A percentile compares a stretch with the other conserved stretches of the same genome.
phyloP scores from a whole-genome alignment of 1,140 invertebrate species.

The Ostrea edulis region DNA sequence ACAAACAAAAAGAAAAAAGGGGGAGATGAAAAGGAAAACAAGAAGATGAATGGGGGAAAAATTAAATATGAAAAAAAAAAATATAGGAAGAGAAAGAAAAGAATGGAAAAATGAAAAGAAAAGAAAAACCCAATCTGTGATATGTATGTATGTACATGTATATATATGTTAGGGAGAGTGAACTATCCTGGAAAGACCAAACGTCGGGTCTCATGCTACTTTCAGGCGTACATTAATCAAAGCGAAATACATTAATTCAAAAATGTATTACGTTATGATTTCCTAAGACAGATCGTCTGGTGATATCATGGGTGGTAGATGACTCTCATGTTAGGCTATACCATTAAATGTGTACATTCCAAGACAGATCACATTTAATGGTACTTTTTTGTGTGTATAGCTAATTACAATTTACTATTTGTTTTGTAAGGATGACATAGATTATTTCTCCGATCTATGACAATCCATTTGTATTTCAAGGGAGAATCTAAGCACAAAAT shows the following conservation, averaged over 20 bases:
- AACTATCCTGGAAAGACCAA: slow-evolving; percentile 1
- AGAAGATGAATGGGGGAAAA: background rate
- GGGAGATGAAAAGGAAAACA: background rate
- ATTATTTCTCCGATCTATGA: slow-evolving; percentile 18
- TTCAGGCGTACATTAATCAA: background rate
- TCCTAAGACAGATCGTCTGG: background rate
- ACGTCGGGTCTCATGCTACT: slow-evolving; percentile 4
- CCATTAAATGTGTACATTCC: slow-evolving; percentile 3
- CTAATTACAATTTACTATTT: background rate
- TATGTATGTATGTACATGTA: background rate
- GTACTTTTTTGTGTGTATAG: background rate
- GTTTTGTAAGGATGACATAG: background rate
- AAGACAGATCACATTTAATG: slow-evolving; percentile 24
- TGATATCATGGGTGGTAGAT: slow-evolving; percentile 23
- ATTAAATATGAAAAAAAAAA: background rate
- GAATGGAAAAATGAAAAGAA: background rate
- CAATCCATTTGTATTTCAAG: background rate
- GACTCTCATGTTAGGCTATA: slow-evolving; percentile 29
- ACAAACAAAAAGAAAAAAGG: background rate
- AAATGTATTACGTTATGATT: background rate
- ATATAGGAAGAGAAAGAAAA: background rate
- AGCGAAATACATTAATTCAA: background rate
- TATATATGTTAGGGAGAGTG: background rate
- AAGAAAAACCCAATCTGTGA: background rate
- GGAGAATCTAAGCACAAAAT: background rate